These are phyloP conservation scores for Seladonia tumulorum DNA, from an alignment of 2,888 invertebrate species.

Conservation along the genomic window DNA sequence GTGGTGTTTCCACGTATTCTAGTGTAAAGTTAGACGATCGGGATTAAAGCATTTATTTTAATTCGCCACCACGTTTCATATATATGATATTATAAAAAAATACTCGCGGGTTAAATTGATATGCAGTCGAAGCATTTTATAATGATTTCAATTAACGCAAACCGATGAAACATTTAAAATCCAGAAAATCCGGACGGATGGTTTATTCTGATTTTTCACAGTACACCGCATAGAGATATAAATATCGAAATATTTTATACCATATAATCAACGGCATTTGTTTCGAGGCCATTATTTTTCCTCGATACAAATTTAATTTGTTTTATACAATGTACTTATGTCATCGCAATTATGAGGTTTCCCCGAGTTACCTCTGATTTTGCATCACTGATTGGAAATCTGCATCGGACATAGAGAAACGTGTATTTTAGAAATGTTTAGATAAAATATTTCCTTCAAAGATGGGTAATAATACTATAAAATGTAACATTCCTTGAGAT, in stretches of 20 bases:
- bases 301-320: neutral
- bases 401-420: neutral
- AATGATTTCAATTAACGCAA: constrained; percentile 7
- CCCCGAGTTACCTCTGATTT: neutral
- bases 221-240: neutral
- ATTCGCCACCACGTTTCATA: neutral
- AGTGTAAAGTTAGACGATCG: neutral
- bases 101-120: neutral
- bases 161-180: constrained; percentile 4
- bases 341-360: neutral
- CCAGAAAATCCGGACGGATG: neutral
- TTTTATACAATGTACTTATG: neutral
- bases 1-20: neutral
- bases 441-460: too few relatives aligned
- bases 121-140: neutral
- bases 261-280: neutral
- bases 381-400: neutral
- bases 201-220: constrained; percentile 6
- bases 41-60: too few relatives aligned
- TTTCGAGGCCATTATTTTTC: neutral
- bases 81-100: neutral
- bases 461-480: too few relatives aligned
- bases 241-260: neutral
- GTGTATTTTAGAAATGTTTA: neutral
- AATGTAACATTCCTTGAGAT: too few relatives aligned